Conservation (phyloP, 2,113 vertebrate genomes). For the Peromyscus leucopus region DNA sequence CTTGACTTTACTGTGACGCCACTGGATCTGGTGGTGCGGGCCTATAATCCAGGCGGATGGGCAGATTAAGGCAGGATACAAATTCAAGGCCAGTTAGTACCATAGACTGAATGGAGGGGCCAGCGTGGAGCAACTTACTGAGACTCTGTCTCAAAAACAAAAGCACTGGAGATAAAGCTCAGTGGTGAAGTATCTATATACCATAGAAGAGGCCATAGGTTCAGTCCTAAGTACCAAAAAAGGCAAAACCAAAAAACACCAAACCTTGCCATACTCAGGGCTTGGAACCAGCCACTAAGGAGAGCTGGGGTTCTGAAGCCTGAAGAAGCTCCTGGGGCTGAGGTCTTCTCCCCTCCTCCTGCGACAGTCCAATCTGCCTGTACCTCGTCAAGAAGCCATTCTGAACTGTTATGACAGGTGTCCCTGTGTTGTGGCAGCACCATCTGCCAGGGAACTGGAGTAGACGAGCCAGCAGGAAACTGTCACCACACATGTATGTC, state of each 20-base stretch:
- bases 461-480: slow-evolving; percentile 47
- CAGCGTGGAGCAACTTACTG: too few species aligned
- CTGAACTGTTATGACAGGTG: slow-evolving; percentile 69
- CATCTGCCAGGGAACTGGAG: slow-evolving; percentile 52
- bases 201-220: not conserved
- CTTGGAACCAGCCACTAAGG: not conserved
- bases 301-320: not conserved
- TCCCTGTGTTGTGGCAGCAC: slow-evolving; percentile 69
- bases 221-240: not conserved
- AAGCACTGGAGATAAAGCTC: not conserved
- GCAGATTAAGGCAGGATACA: not conserved
- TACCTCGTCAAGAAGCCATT: slow-evolving; percentile 34
- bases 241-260: not conserved
- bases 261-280: not conserved
- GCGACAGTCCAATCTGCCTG: slow-evolving; percentile 49
- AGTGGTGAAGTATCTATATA: not conserved
- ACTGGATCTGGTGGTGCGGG: not conserved
- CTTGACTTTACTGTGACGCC: not conserved
- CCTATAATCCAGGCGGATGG: not conserved
- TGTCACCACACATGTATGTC: not conserved
- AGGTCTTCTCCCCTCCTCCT: slow-evolving; percentile 57
- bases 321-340: not conserved
- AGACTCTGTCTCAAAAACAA: not conserved
- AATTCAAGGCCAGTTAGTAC: not conserved
- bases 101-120: not conserved